Base-by-base conservation (phyloP, 1,140 invertebrate genomes). In the Zelostemma sp. region DNA sequence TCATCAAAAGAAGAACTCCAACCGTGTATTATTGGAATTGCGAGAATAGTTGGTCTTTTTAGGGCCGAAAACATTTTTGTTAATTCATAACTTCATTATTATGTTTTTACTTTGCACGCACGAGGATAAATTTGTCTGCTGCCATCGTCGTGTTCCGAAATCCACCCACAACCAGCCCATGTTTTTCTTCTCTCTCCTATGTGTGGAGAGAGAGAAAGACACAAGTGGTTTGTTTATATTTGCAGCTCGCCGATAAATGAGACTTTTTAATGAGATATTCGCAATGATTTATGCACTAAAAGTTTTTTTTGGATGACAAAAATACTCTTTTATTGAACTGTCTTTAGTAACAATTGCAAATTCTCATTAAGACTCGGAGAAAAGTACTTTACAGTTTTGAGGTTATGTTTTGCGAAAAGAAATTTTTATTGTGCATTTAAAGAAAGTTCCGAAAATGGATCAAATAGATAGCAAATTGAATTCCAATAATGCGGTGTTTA, bases 401-500 rank as follows among this genome's bases (percentile, higher is more conserved):
- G 35, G 35, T 38, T 38, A 38, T 3, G 1, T 38, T 38, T 38
- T 14, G 11, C 11, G 1, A 38, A 3, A 38, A 14, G 1, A 38
- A 31, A 31, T 31, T 6, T 31, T 31, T 31, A 6, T 31, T 31
- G 11, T 31, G 5, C 11, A 31, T 6, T 31, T 31, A 11, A 31
- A 31, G 11, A 31, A n/a, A n/a, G n/a, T n/a, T n/a, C 17, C 14
- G 11, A 71, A 33, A 5, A 82, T 81, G 80, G 74, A 80, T 2
- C 77, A 78, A 56, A 74, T 80, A 21, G 75, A 80, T 33, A 75
- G 74, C 40, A 82, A 82, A 68, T 67, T 81, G 31, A 48, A 59
- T 50, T 74, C 79, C 14, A 66, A 61, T 6, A 79, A 80, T 71
- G 72, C 80, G 25, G 66, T 74, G 46, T 73, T 82, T 9, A 73